Conservation (phyloP, 1,140 invertebrate genomes). For the Lepeophtheirus salmonis region DNA sequence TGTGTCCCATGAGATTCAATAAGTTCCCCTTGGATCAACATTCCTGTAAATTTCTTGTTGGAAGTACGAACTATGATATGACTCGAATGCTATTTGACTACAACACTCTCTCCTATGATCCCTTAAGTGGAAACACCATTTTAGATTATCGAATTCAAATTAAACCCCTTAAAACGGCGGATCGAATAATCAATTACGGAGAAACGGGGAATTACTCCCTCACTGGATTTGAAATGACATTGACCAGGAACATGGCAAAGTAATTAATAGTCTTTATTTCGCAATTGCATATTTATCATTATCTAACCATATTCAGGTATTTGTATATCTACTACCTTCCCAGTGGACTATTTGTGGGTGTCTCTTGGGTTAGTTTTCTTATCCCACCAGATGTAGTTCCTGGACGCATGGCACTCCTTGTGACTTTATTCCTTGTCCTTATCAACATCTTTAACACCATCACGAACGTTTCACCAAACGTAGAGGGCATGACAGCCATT, state of each 20-base stretch:
- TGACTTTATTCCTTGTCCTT: slow-evolving; percentile 27
- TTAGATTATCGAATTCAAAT: slow-evolving; percentile 6
- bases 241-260: slow-evolving; percentile 9
- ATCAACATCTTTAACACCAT: slow-evolving; percentile 16
- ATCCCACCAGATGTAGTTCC: slow-evolving; percentile 41
- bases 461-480: slow-evolving; percentile 14
- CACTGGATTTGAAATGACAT: slow-evolving; percentile 12
- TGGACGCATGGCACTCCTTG: slow-evolving; percentile 36
- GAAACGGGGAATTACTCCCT: slow-evolving; percentile 1
- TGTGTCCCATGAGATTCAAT: slow-evolving; percentile 17
- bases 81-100: slow-evolving; percentile 6
- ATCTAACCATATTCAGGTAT: neutral
- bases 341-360: slow-evolving; percentile 40
- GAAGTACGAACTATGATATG: slow-evolving; percentile 8
- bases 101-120: neutral
- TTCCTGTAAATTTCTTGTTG: slow-evolving; percentile 12
- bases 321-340: slow-evolving; percentile 33
- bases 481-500: slow-evolving; percentile 16
- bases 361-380: slow-evolving; percentile 43
- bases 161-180: neutral
- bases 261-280: neutral
- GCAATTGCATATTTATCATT: neutral
- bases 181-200: slow-evolving; percentile 8
- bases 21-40: slow-evolving; percentile 14
- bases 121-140: neutral